phyloP scores from a whole-genome alignment of 2,888 invertebrate species.

The Acrobeloides nanus region DNA sequence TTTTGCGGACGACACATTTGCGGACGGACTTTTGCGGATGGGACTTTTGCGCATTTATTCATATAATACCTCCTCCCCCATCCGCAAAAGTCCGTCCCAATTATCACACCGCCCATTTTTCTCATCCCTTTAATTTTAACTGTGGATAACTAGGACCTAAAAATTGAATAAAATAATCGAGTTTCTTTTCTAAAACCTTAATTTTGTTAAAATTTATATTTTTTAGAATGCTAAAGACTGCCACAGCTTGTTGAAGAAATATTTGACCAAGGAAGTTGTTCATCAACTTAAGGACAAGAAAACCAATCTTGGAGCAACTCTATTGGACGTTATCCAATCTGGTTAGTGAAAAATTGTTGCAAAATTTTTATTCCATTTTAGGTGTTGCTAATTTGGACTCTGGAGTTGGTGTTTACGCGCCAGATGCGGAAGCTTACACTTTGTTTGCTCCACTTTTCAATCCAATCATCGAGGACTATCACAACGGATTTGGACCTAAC shows the following conservation, averaged over 20 bases:
- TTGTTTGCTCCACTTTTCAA: slow-evolving; percentile 85
- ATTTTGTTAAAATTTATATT: no score
- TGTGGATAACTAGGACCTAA: no score
- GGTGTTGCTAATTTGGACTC: slow-evolving; percentile 91
- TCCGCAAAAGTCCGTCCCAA: no score
- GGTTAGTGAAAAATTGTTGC: slow-evolving; percentile 10
- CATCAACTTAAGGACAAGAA: slow-evolving; percentile 74
- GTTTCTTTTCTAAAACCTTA: no score
- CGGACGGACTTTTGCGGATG: no score
- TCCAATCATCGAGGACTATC: slow-evolving; percentile 83
- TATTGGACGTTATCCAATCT: slow-evolving; percentile 76
- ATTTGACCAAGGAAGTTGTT: slow-evolving; percentile 70
- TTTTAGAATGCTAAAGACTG: slow-evolving; percentile 63
- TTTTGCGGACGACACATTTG: no score
- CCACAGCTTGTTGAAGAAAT: slow-evolving; percentile 91
- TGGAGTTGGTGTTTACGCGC: slow-evolving; percentile 66
- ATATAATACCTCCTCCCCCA: no score
- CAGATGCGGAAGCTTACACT: slow-evolving; percentile 80
- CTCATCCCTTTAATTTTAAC: no score
- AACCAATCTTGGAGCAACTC: slow-evolving; percentile 83
- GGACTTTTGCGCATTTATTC: no score
- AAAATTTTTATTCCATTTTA: slow-evolving; percentile 55
- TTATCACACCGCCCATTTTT: no score
- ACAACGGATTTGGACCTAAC: slow-evolving; percentile 75
- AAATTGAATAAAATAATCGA: no score